Conservation (phyloP, 2,888 invertebrate genomes). For the Diploptera punctata region DNA sequence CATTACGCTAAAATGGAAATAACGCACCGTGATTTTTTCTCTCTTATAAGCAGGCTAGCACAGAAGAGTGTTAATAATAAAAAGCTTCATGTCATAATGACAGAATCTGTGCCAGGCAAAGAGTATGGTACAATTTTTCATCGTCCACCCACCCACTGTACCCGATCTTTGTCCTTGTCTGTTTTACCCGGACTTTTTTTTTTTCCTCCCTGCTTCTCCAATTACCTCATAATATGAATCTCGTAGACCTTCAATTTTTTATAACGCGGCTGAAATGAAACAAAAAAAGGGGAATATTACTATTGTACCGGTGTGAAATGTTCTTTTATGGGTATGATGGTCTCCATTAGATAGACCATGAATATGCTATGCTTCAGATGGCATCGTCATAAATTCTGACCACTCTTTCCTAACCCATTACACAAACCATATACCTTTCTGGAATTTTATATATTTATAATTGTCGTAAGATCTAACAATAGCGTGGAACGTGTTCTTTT, state of each 20-base stretch:
- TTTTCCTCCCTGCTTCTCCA: neutral
- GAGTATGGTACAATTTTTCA: conserved; percentile 23
- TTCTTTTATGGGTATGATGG: conserved; percentile 22
- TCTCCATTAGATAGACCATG: conserved; percentile 23
- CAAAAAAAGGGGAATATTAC: neutral
- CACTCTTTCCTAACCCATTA: conserved; percentile 24
- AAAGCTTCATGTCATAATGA: conserved; percentile 17
- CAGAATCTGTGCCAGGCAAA: conserved; percentile 24
- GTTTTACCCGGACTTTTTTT: neutral
- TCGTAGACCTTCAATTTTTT: neutral
- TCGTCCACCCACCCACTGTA: conserved; percentile 14
- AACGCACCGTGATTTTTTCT: too few species aligned
- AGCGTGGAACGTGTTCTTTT: too few species aligned
- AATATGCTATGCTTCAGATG: conserved; percentile 24
- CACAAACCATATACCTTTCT: neutral
- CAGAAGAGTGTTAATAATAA: conserved; percentile 14
- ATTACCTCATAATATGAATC: conserved; percentile 24
- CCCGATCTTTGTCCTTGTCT: neutral
- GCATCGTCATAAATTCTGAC: conserved; percentile 25
- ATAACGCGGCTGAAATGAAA: neutral
- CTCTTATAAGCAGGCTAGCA: too few species aligned
- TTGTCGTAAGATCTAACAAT: too few species aligned
- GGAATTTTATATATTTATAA: too few species aligned
- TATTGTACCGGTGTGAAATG: neutral
- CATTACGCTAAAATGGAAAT: too few species aligned